These are phyloP conservation scores for Carassius gibelio DNA, from an alignment of 2,113 vertebrate genomes.

Conservation along the genomic window DNA sequence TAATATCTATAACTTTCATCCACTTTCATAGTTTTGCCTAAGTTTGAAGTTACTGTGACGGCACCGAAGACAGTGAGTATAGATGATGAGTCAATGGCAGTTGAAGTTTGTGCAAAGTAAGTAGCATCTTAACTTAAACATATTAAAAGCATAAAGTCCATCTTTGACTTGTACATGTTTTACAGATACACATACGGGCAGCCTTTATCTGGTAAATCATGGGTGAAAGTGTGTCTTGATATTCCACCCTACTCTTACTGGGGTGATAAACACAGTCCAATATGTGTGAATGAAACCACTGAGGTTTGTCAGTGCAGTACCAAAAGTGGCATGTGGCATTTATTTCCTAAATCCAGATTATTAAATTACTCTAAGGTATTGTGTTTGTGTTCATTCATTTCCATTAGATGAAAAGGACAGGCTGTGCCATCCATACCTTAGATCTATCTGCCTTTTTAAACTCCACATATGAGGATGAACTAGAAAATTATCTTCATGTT, in stretches of 20 bases:
- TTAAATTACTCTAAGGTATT: background rate
- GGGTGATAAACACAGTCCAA: background rate
- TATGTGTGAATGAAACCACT: background rate
- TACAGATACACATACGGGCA: too few species aligned
- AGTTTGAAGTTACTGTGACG: too few species aligned
- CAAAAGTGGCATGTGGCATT: background rate
- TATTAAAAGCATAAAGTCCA: too few species aligned
- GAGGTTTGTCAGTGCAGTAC: background rate
- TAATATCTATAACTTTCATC: background rate
- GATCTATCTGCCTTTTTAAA: constrained; percentile 54
- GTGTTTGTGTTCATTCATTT: background rate
- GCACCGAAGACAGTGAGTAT: too few species aligned
- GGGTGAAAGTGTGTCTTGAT: constrained; percentile 53
- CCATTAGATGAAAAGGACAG: background rate
- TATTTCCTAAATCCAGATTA: background rate
- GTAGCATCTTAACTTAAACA: too few species aligned
- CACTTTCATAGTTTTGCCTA: constrained; percentile 66
- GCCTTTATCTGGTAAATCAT: too few species aligned
- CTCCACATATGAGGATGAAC: background rate
- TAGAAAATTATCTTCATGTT: constrained; percentile 20
- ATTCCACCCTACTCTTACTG: background rate
- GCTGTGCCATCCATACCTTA: constrained; percentile 7
- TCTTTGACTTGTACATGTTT: too few species aligned
- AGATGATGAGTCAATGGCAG: too few species aligned
- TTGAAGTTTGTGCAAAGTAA: too few species aligned